phyloP scores from a whole-genome alignment of 2,113 vertebrate genomes.

The Gadus chalcogrammus region DNA sequence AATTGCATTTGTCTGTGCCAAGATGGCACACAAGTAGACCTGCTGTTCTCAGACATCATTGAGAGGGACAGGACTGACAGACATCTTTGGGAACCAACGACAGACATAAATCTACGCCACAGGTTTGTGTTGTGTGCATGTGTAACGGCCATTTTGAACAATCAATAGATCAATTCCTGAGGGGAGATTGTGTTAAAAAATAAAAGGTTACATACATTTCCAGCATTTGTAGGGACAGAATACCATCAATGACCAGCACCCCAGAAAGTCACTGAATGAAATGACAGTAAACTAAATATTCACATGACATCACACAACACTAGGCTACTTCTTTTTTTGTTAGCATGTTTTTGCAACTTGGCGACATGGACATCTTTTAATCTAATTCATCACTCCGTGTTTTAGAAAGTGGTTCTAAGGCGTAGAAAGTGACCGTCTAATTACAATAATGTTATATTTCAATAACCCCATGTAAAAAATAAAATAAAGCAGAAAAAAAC shows the following conservation, averaged over 20 bases:
- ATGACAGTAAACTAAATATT: slow-evolving; percentile 28
- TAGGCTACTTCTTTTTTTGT: slow-evolving; percentile 11
- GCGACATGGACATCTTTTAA: not conserved
- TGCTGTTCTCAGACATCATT: slow-evolving; percentile 4
- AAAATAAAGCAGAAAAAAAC: slow-evolving; percentile 4
- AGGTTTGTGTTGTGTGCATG: not conserved
- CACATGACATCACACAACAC: slow-evolving; percentile 42
- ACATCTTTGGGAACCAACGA: slow-evolving; percentile 27
- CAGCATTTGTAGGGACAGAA: slow-evolving; percentile 33
- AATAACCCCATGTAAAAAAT: slow-evolving; percentile 10
- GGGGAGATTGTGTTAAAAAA: not conserved
- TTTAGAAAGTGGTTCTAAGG: slow-evolving; percentile 25
- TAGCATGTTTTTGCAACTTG: slow-evolving; percentile 16
- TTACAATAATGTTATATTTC: slow-evolving; percentile 28
- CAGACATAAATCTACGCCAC: slow-evolving; percentile 27
- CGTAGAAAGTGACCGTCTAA: slow-evolving; percentile 3
- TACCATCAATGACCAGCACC: slow-evolving; percentile 28
- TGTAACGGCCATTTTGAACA: slow-evolving; percentile 14
- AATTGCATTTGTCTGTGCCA: slow-evolving; percentile 11
- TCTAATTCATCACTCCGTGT: not conserved
- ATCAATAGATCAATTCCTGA: slow-evolving; percentile 10
- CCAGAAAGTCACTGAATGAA: slow-evolving; percentile 44
- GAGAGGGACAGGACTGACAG: slow-evolving; percentile 14
- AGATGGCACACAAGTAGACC: not conserved
- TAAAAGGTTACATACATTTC: slow-evolving; percentile 20